Evolutionary conservation across 23 tunicate species (phyloP).

Genomic region (Trididemnum nubilum): DNA sequence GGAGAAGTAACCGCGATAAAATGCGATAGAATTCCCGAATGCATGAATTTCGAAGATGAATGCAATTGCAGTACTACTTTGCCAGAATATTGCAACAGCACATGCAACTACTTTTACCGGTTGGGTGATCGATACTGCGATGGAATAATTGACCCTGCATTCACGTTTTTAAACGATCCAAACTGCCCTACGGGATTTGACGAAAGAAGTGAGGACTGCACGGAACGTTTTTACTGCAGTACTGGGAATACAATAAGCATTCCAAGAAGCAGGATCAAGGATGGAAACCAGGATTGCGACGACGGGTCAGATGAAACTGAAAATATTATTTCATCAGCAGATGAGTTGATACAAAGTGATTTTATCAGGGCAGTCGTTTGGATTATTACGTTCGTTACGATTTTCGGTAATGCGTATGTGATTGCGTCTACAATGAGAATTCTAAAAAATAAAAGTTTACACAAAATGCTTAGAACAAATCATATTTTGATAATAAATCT

Average conservation of each 20-base stretch:
- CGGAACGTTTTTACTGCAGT: constrained; percentile 8
- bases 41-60: background rate
- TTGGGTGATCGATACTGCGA: constrained; percentile 27
- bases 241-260: constrained; percentile 32
- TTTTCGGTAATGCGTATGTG: constrained; percentile 48
- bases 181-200: constrained; percentile 7
- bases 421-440: constrained; percentile 13
- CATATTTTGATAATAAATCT: constrained; percentile 60
- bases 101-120: background rate
- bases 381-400: constrained; percentile 48
- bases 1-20: background rate
- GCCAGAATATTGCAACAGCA: constrained; percentile 8
- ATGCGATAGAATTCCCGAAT: constrained; percentile 17
- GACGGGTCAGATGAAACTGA: constrained; percentile 62
- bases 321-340: constrained; percentile 41
- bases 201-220: constrained; percentile 33
- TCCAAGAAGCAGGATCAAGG: constrained; percentile 31
- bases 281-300: constrained; percentile 52
- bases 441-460: constrained; percentile 2
- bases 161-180: background rate
- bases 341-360: constrained; percentile 40
- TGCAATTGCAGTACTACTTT: background rate
- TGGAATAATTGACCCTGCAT: background rate
- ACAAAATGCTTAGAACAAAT: background rate
- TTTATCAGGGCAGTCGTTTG: constrained; percentile 35